Base-by-base conservation (phyloP, 2,888 invertebrate species). In the Halictus quadricinctus region DNA sequence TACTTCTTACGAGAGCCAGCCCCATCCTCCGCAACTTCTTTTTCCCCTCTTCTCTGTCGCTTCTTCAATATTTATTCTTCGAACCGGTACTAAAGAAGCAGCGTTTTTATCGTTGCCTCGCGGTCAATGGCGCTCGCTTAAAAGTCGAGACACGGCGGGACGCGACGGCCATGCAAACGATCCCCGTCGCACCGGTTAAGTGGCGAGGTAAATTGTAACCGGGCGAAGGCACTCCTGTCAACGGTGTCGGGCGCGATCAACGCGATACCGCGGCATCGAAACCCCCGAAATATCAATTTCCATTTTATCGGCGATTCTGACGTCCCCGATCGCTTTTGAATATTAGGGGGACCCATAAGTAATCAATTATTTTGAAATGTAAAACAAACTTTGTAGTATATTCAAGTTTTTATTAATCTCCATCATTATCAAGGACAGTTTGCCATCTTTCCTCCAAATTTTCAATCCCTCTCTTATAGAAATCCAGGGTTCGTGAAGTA, bases 21-120 rank as follows among this genome's bases (percentile, higher is more conserved):
- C 1, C 8, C 69, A 41, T 69, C 69, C 41, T 69, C 36, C 41
- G 18, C 66, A 36, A 8, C 66, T 41, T 69, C 66, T 69, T 69
- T 36, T 69, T 69, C 66, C 21, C 12, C 69, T 69, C 41, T 41
- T 69, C 69, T 12, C 36, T 69, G 73, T 50, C 46, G 75, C 36
- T 78, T 48, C 78, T 80, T 73, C 81, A 85, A 88, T 88, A 87
- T 87, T 87, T 83, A 87, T 83, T 76, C 82, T 74, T 64, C 70
- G 43, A 80, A 72, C 80, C 48, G 76, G 69, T 46, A 80, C 21
- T 69, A 69, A 79, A 70, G 60, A 48, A 36, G 29, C 72, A 60
- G 46, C 79, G 66, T 74, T 81, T 85, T 86, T 77, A 79, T 85
- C 85, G 69, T 54, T 50, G 41, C 1, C 43, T 72, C 74, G 84